Conservation (phyloP, 2,113 vertebrate species). For the Ageneiosus marmoratus region DNA sequence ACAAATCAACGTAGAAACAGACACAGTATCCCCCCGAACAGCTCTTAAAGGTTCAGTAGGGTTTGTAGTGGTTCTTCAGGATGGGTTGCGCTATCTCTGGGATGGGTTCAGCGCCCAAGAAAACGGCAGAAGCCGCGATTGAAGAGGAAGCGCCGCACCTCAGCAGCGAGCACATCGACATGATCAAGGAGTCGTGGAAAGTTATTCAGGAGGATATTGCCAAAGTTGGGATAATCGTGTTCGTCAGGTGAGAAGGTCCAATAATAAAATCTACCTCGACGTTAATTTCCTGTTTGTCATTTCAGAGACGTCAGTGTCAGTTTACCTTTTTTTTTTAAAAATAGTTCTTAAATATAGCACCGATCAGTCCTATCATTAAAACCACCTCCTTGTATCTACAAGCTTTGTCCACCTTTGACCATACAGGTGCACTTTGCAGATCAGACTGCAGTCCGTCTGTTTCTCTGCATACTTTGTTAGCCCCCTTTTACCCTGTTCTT, state of each 20-base stretch:
- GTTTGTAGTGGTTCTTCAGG: slow-evolving; percentile 25
- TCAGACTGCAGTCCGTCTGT: no score
- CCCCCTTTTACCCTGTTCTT: no score
- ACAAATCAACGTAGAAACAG: not conserved
- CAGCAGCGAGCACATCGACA: slow-evolving; percentile 66
- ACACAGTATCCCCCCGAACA: not conserved
- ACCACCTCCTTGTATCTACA: no score
- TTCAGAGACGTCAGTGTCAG: no score
- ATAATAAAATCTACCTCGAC: no score
- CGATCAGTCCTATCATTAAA: no score
- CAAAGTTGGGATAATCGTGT: slow-evolving; percentile 80
- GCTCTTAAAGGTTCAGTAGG: not conserved
- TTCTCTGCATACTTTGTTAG: no score
- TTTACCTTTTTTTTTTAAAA: no score
- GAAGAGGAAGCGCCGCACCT: slow-evolving; percentile 56
- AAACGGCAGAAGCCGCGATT: slow-evolving; percentile 48
- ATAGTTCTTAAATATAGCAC: no score
- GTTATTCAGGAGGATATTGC: slow-evolving; percentile 79
- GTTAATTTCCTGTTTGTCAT: no score
- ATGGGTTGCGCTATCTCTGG: slow-evolving; percentile 79
- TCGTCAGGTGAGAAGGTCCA: slow-evolving; percentile 71
- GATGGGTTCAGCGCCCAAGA: slow-evolving; percentile 61
- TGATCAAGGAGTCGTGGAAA: slow-evolving; percentile 79
- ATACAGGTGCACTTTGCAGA: no score
- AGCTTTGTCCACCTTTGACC: no score